phyloP scores from a whole-genome alignment of 2,888 invertebrate species.

The Maniola hyperantus region DNA sequence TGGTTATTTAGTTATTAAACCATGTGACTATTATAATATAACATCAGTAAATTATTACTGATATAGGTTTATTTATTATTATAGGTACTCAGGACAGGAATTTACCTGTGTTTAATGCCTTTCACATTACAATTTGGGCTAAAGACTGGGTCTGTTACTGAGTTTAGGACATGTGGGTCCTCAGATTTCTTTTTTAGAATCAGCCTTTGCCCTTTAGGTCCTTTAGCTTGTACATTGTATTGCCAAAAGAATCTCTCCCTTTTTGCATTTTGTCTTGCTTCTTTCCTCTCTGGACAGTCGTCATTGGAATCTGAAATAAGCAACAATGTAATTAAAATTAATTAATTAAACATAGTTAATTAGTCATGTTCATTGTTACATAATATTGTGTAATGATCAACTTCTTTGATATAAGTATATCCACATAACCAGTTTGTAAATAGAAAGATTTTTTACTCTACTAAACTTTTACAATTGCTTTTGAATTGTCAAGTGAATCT shows the following conservation, averaged over 20 bases:
- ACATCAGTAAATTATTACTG: too few species aligned
- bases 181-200: constrained; percentile 92
- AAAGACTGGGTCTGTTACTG: constrained; percentile 97
- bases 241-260: constrained; percentile 98
- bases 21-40: too few species aligned
- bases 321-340: background rate
- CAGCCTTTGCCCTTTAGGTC: constrained; percentile 96
- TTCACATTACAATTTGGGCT: constrained; percentile 95
- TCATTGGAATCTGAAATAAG: constrained; percentile 84
- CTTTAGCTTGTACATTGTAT: constrained; percentile 99
- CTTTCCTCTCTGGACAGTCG: constrained; percentile 79
- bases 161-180: constrained; percentile 95
- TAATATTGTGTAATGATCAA: constrained; percentile 12
- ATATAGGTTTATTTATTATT: too few species aligned
- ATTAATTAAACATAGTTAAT: too few species aligned
- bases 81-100: too few species aligned
- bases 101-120: constrained; percentile 93
- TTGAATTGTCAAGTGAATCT: too few species aligned
- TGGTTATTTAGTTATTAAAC: too few species aligned
- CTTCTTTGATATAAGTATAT: background rate
- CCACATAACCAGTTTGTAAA: too few species aligned
- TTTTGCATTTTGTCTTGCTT: constrained; percentile 77
- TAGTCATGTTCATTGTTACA: background rate
- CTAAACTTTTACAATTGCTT: too few species aligned
- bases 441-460: too few species aligned